Evolutionary conservation across 1,140 invertebrate genomes (phyloP), one percentile per base, ranked within the genome.

Genomic region (Heliconius congener): DNA sequence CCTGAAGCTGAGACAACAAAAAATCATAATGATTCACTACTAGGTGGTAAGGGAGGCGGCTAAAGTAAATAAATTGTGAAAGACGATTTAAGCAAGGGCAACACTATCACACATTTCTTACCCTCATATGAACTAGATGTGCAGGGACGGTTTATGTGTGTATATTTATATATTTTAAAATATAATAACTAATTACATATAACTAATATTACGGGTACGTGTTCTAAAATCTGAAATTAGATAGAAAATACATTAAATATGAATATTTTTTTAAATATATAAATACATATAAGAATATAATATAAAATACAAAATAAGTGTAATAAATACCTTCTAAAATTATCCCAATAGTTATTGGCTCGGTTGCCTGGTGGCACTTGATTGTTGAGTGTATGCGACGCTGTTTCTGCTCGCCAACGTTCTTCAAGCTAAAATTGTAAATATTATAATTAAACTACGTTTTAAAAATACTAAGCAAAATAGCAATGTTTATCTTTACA

Each of bases 261-360:
- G 8, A 42, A 72, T 72, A 34, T 18, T 9, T 30, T 18, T 37
- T 13, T 34, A 11, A 71, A 42, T 71, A 30, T 71, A 34, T 19
- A 71, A 76, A 76, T 76, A 82, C 34, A 83, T 55, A 82, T 71
- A 52, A 52, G 34, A 52, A 3, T 74, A 37, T 5, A 23, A 37
- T 37, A n/a, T 66, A 16, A 13, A 16, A 66, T 60, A 23, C n/a
- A 66, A 27, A 13, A 66, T 27, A 18, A 5, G 27, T 16, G 6
- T 57, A 9, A 57, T 8, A n/a, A 60, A 66, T 80, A 97, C 97
- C 97, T 98, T 95, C 97, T 94, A 90, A 98, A 98, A 95, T 98
- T 98, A 87, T 98, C 98, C 97, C 97, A 98, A 93, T 98, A 98
- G 94, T 98, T 98, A 91, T 98, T 98, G 70, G 97, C 97, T 80